phyloP scores from a whole-genome alignment of 2,888 invertebrate genomes.

The Serripes groenlandicus region DNA sequence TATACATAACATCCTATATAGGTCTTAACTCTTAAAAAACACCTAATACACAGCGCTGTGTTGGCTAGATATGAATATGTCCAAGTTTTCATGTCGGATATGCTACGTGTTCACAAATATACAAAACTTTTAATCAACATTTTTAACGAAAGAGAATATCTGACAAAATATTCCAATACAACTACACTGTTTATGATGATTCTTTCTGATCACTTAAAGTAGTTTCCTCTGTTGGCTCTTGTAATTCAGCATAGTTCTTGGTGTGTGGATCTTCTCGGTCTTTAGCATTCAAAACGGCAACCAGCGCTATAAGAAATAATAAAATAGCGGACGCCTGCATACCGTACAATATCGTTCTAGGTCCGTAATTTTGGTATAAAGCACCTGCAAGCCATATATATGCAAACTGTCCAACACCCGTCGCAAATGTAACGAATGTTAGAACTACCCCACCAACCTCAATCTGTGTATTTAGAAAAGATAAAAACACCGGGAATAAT shows the following conservation, averaged over 20 bases:
- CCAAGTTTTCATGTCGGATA: too few species aligned
- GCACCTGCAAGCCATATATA: conserved; percentile 63
- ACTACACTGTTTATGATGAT: too few species aligned
- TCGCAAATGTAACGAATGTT: conserved; percentile 61
- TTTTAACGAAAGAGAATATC: too few species aligned
- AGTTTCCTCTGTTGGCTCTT: conserved; percentile 14
- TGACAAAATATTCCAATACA: too few species aligned
- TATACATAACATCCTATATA: too few species aligned
- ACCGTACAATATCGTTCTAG: conserved; percentile 56
- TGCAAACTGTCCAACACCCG: conserved; percentile 62
- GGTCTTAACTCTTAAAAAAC: too few species aligned
- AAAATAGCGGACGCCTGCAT: conserved; percentile 55
- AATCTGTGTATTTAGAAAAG: conserved; percentile 65
- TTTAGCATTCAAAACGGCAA: conserved; percentile 14
- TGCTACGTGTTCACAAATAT: too few species aligned
- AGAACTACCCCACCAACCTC: conserved; percentile 64
- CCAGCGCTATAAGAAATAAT: conserved; percentile 41
- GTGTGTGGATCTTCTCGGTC: background rate
- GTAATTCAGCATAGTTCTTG: conserved; percentile 3
- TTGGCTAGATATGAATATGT: too few species aligned
- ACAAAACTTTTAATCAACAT: too few species aligned
- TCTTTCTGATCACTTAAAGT: conserved; percentile 13
- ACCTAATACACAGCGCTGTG: too few species aligned
- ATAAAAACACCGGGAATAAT: conserved; percentile 62
- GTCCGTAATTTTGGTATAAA: conserved; percentile 58